Evolutionary conservation across 2,888 invertebrate species (phyloP), one percentile per base, ranked within the genome.

Genomic region (Eupithecia exiguata): DNA sequence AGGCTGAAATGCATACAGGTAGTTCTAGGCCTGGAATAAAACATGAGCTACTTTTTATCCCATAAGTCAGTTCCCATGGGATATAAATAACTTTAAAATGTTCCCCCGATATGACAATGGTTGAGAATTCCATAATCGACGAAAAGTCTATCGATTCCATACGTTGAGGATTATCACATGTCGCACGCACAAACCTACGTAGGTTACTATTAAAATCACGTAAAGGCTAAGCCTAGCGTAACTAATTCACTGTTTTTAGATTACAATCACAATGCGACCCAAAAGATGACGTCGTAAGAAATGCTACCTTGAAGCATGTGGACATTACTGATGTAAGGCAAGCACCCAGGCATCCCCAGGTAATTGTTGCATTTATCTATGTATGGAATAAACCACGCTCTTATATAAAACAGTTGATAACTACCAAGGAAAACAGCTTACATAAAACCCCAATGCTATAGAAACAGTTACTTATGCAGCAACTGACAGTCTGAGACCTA

Each of bases 251-350:
- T 81, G 76, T 75, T 83, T 82, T 86, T 81, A 93, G 92, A 80
- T 84, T 84, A 72, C 84, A 76, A 74, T 89, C 92, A 38, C 89
- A 90, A 75, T 93, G 93, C 77, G 87, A 80, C 53, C 67, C 82
- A 35, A 86, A 82, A 73, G 81, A 83, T 74, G 88, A 87, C 25
- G 77, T 76, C 66, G 78, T 88, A 62, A 83, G 84, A 73, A 93
- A 93, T 80, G 84, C 83, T 70, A 90, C 89, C 68, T 82, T 91
- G 38, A 80, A 78, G 68, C 89, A 88, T 71, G 87, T 83, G 61
- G 91, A 92, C 79, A 89, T 90, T 35, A 80, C 91, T 25, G 89
- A 92, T 77, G 89, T 93, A 30, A 87, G 91, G 72, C 87, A 91
- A 78, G 90, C 89, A 40, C 91, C 91, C 16, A 87, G 91, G 65